Evolutionary conservation across 2,113 vertebrate genomes (phyloP).

Genomic region (Cavia porcellus): DNA sequence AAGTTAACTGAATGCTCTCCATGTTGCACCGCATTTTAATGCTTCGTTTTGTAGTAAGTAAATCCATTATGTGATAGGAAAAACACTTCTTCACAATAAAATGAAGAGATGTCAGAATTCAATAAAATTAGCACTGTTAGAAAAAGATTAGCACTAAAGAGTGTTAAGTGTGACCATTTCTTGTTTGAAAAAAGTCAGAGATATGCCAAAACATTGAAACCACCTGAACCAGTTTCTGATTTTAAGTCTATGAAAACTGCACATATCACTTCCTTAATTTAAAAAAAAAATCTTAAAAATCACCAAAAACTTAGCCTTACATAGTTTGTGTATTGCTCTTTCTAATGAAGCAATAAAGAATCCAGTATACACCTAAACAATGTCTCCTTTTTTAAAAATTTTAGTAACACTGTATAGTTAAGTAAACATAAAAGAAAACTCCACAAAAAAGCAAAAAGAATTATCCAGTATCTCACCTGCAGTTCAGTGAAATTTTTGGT

Average conservation of each 20-base stretch:
- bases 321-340: not conserved
- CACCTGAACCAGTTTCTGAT: not conserved
- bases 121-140: not conserved
- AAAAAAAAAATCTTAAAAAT: not conserved
- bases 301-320: not conserved
- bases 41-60: conserved; percentile 15
- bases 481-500: not conserved
- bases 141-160: not conserved
- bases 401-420: not conserved
- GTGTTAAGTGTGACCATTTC: not conserved
- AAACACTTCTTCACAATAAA: conserved; percentile 32
- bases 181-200: conserved; percentile 5
- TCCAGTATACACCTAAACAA: not conserved
- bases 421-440: not conserved
- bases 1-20: conserved; percentile 3
- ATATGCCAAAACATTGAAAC: not conserved
- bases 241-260: conserved; percentile 8
- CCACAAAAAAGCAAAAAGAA: not conserved
- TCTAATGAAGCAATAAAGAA: not conserved
- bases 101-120: not conserved
- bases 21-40: not conserved
- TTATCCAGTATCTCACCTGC: not conserved
- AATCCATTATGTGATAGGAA: not conserved
- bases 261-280: not conserved
- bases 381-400: not conserved